phyloP scores from a whole-genome alignment of 2,113 vertebrate species.

The Sinocyclocheilus maitianheensis region DNA sequence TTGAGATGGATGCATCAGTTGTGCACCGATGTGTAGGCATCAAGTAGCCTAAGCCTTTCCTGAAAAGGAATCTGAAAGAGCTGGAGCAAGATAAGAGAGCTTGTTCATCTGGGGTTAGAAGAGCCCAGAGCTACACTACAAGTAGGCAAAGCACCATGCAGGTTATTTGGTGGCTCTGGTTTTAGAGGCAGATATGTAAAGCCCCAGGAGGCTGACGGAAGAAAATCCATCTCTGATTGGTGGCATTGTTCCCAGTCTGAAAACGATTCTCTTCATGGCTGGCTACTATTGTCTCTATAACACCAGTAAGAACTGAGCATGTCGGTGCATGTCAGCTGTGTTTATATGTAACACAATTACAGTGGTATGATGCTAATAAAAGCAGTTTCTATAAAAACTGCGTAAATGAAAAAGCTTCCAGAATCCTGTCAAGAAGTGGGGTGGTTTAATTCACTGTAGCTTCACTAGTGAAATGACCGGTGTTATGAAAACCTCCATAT shows the following conservation, averaged over 20 bases:
- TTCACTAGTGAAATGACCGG: not conserved
- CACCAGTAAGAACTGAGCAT: too few relatives aligned
- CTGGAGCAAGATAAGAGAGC: not conserved
- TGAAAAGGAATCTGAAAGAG: not conserved
- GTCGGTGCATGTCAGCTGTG: not conserved
- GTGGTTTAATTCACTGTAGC: not conserved
- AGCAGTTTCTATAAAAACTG: not conserved
- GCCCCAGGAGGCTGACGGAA: constrained; percentile 10
- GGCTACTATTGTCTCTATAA: not conserved
- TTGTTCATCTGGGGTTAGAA: not conserved
- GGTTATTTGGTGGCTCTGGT: constrained; percentile 11
- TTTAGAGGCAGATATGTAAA: constrained; percentile 34
- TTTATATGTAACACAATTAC: constrained; percentile 1
- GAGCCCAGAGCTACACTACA: not conserved
- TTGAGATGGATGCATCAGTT: constrained; percentile 40
- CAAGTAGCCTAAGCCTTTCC: constrained; percentile 29
- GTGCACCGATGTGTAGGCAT: constrained; percentile 30
- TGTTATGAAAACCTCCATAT: not conserved
- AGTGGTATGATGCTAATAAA: not conserved
- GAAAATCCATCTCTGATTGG: not conserved
- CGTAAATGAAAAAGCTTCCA: not conserved
- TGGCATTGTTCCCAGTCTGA: not conserved
- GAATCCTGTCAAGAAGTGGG: not conserved
- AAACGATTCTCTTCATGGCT: not conserved
- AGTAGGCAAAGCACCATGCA: not conserved